Conservation (phyloP, 35 echinoderm and acorn worm species). For the Apostichopus californicus region DNA sequence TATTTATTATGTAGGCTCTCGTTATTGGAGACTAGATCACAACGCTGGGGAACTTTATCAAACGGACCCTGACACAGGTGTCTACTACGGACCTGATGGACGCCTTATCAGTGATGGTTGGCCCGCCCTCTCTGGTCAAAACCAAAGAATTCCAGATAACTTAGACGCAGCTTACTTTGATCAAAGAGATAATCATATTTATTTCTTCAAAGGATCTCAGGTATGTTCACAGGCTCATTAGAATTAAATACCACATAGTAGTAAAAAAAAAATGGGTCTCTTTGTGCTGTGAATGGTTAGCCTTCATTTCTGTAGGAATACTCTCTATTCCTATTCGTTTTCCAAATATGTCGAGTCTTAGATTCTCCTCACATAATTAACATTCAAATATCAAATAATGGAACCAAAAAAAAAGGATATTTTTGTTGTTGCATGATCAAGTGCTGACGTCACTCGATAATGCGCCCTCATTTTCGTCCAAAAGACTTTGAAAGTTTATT, state of each 20-base stretch:
- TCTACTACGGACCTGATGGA: conserved; percentile 49
- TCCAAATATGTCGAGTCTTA: neutral
- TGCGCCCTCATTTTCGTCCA: too few relatives aligned
- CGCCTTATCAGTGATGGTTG: conserved; percentile 73
- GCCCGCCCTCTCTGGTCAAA: conserved; percentile 69
- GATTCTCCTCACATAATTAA: too few relatives aligned
- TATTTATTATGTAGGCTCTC: conserved; percentile 21
- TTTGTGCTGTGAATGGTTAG: too few relatives aligned
- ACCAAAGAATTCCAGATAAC: conserved; percentile 77
- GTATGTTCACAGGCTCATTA: conserved; percentile 39
- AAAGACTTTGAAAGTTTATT: too few relatives aligned
- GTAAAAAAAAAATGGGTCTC: too few relatives aligned
- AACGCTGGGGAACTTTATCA: conserved; percentile 25
- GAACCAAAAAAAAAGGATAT: neutral
- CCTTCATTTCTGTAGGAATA: too few relatives aligned
- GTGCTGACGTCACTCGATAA: too few relatives aligned
- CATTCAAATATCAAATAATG: neutral
- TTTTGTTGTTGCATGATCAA: too few relatives aligned
- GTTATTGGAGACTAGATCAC: conserved; percentile 71
- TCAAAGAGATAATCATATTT: conserved; percentile 82
- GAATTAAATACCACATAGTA: too few relatives aligned
- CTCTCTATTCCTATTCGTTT: too few relatives aligned
- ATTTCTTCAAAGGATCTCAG: conserved; percentile 87
- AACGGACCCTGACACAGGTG: conserved; percentile 41
- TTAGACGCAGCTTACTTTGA: conserved; percentile 89